Percentiles rank a stretch among this genome's conserved stretches.
Conservation (phyloP, 2,888 invertebrate species). For the Mylabris sibirica region DNA sequence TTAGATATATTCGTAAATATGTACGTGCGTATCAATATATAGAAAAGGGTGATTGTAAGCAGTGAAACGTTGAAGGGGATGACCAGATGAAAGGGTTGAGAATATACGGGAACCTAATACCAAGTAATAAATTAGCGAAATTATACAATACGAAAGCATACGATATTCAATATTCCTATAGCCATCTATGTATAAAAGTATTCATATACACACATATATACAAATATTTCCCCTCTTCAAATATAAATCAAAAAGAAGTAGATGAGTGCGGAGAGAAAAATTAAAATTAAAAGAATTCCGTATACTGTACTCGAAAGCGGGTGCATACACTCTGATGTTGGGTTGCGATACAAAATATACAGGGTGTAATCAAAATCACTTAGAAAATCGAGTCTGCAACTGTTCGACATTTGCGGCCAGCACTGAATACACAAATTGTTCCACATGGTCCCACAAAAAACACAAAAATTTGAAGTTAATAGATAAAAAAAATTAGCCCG, state of each 20-base stretch:
- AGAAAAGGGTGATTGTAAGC: not conserved
- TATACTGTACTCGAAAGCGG: not conserved
- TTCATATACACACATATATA: not conserved
- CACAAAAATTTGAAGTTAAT: no score
- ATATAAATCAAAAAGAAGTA: not conserved
- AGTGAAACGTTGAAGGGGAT: slow-evolving; percentile 24
- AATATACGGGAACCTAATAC: slow-evolving; percentile 46
- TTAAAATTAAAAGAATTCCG: not conserved
- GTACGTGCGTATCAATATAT: not conserved
- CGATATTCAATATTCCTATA: slow-evolving; percentile 35
- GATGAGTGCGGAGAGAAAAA: not conserved
- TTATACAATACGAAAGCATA: slow-evolving; percentile 41
- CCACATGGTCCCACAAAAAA: no score
- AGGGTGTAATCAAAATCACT: no score
- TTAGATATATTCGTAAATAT: not conserved
- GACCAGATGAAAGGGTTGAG: slow-evolving; percentile 43
- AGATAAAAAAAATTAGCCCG: no score
- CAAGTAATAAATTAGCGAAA: slow-evolving; percentile 54
- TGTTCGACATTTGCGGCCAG: no score
- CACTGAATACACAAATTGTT: no score
- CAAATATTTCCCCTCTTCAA: not conserved
- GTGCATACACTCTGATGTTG: not conserved
- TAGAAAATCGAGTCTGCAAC: no score
- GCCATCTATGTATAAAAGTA: slow-evolving; percentile 20
- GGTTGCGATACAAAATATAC: no score